phyloP scores from a whole-genome alignment of 1,140 invertebrate genomes.

The Batillaria attramentaria region DNA sequence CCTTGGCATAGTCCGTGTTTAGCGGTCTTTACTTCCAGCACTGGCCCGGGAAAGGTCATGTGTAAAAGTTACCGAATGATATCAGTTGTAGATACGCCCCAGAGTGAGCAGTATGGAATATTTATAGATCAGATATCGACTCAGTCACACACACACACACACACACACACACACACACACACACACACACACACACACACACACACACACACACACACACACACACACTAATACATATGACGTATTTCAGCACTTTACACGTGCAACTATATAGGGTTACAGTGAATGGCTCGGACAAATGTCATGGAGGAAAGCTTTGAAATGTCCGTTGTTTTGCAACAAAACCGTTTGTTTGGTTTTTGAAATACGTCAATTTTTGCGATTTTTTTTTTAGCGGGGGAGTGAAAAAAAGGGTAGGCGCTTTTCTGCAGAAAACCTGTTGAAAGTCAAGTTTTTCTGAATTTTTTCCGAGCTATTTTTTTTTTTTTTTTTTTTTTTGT shows the following conservation, averaged over 20 bases:
- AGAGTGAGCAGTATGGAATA: neutral
- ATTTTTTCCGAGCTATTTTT: neutral
- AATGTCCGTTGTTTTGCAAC: no score
- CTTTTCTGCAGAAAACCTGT: neutral
- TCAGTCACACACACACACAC: constrained; percentile 1
- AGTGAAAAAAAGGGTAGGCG: no score
- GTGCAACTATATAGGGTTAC: no score
- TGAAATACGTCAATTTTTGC: neutral
- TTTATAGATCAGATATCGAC: neutral
- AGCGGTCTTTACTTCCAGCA: neutral
- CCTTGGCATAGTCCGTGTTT: neutral
- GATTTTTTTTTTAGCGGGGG: neutral
- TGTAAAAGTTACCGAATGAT: neutral
- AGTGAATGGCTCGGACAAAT: no score
- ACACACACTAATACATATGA: neutral
- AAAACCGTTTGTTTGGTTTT: neutral
- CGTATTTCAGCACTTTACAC: neutral
- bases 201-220: constrained; percentile 1
- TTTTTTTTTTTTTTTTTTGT: neutral
- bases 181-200: neutral
- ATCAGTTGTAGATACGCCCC: neutral
- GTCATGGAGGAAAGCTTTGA: no score
- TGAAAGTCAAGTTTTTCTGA: neutral
- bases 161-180: constrained; percentile 17
- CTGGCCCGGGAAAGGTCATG: neutral